These are phyloP conservation scores for Eilema sororculum DNA, from an alignment of 2,888 invertebrate genomes.

Conservation along the genomic window DNA sequence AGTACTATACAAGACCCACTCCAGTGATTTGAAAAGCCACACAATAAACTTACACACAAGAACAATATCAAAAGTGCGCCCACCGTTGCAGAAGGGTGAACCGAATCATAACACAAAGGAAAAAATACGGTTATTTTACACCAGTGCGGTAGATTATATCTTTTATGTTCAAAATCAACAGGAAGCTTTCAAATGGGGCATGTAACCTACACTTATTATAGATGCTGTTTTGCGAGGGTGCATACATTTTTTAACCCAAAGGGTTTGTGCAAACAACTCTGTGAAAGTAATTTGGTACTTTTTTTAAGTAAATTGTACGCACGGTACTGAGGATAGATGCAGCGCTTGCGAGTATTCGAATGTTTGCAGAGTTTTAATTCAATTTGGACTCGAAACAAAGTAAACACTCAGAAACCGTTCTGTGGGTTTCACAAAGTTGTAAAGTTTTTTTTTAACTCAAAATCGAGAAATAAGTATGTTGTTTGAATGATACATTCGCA, in stretches of 20 bases:
- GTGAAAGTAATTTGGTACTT: slow-evolving; percentile 57
- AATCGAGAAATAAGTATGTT: slow-evolving; percentile 47
- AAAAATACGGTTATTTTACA: slow-evolving; percentile 86
- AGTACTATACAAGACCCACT: slow-evolving; percentile 33
- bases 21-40: slow-evolving; percentile 62
- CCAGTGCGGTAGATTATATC: slow-evolving; percentile 86
- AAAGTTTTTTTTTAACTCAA: slow-evolving; percentile 67
- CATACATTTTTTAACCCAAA: slow-evolving; percentile 82
- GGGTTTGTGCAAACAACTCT: slow-evolving; percentile 79
- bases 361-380: slow-evolving; percentile 66
- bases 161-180: slow-evolving; percentile 86
- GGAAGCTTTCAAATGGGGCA: slow-evolving; percentile 86
- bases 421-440: slow-evolving; percentile 62
- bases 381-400: slow-evolving; percentile 68
- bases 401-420: slow-evolving; percentile 66
- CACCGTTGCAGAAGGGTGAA: slow-evolving; percentile 72
- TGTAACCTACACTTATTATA: slow-evolving; percentile 86
- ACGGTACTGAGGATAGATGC: slow-evolving; percentile 52
- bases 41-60: slow-evolving; percentile 61
- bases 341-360: slow-evolving; percentile 43
- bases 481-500: not conserved
- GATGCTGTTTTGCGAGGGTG: slow-evolving; percentile 80
- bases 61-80: slow-evolving; percentile 69
- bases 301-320: slow-evolving; percentile 69
- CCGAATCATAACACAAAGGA: slow-evolving; percentile 82